Conservation (phyloP, 2,888 invertebrate species). For the Nephrotoma appendiculata region DNA sequence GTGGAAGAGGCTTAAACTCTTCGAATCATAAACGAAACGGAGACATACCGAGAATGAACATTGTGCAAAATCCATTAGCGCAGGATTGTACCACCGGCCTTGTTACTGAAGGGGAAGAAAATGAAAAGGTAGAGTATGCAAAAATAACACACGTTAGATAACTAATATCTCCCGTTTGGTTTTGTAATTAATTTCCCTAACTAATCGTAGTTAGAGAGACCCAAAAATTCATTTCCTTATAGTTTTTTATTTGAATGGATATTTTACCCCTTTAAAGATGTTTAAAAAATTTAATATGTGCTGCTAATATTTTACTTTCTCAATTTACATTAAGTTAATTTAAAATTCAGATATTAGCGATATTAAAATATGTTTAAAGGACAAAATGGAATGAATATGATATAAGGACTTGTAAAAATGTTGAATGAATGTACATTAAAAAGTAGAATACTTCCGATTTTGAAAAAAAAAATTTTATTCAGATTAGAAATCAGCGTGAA, state of each 20-base stretch:
- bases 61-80: conserved; percentile 31
- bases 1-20: conserved; percentile 9
- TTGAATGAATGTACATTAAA: background rate
- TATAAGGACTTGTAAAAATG: background rate
- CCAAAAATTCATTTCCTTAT: background rate
- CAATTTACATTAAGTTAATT: background rate
- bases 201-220: background rate
- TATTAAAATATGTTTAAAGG: background rate
- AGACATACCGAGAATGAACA: conserved; percentile 31
- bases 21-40: conserved; percentile 24
- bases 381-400: background rate
- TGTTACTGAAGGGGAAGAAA: conserved; percentile 6
- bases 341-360: background rate
- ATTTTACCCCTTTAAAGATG: background rate
- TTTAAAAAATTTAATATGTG: background rate
- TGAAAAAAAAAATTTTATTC: conserved; percentile 18
- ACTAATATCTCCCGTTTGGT: background rate
- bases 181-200: background rate
- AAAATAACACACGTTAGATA: background rate
- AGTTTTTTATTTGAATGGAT: background rate
- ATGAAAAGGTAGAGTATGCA: conserved; percentile 23
- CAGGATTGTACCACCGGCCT: conserved; percentile 18
- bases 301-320: background rate
- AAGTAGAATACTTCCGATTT: conserved; percentile 13
- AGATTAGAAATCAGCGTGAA: conserved; percentile 26